These are phyloP conservation scores for Nixonia krombeini DNA, from an alignment of 1,140 invertebrate genomes.

Conservation along the genomic window DNA sequence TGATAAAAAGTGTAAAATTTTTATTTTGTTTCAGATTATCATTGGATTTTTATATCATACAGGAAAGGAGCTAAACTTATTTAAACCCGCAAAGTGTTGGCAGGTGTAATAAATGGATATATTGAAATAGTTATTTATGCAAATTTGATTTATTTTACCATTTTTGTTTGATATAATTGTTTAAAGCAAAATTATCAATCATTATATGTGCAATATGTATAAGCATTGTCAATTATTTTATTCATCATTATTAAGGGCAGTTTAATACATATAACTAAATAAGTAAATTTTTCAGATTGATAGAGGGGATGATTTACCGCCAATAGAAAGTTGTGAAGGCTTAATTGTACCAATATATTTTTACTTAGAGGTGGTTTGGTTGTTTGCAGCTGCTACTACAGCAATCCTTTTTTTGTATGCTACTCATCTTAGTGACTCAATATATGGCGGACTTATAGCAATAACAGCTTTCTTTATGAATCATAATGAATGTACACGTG, in stretches of 20 bases:
- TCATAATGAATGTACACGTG: slow-evolving; percentile 83
- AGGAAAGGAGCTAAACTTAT: slow-evolving; percentile 66
- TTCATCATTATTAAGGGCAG: not conserved
- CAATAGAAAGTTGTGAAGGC: slow-evolving; percentile 85
- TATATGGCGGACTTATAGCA: slow-evolving; percentile 80
- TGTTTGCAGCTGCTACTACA: slow-evolving; percentile 76
- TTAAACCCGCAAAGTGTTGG: slow-evolving; percentile 61
- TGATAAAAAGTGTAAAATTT: not conserved
- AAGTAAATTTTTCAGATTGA: slow-evolving; percentile 71
- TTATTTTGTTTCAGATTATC: slow-evolving; percentile 70
- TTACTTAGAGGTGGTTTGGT: slow-evolving; percentile 81
- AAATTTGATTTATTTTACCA: slow-evolving; percentile 2
- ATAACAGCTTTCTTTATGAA: slow-evolving; percentile 83
- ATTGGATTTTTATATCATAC: slow-evolving; percentile 74
- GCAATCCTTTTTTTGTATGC: slow-evolving; percentile 77
- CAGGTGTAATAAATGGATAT: slow-evolving; percentile 48
- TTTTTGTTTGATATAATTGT: too few species aligned
- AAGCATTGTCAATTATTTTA: slow-evolving; percentile 1
- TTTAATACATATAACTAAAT: too few species aligned
- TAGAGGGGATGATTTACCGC: slow-evolving; percentile 75
- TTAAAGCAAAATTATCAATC: too few species aligned
- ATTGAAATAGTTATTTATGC: not conserved
- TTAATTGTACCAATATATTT: slow-evolving; percentile 82
- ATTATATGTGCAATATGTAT: not conserved
- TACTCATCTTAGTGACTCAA: slow-evolving; percentile 75